Evolutionary conservation across 37 sponge, comb jelly and placozoan species (phyloP).

Genomic region (Axinella damicornis): DNA sequence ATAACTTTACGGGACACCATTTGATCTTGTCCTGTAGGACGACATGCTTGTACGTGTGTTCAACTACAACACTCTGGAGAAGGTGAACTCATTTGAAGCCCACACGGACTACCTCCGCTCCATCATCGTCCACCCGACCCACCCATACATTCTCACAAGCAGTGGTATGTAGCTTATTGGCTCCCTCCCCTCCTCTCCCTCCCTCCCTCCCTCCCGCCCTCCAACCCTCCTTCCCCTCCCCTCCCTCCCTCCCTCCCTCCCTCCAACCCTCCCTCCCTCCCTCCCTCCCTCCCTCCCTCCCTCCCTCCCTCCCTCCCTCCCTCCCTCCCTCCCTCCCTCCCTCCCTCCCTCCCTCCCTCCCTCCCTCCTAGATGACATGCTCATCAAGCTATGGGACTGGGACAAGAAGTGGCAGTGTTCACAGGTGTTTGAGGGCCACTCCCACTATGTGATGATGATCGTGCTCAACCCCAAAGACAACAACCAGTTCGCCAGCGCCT

Average conservation of each 20-base stretch:
- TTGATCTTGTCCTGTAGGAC: conserved; percentile 52
- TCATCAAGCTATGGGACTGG: conserved; percentile 99
- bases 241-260: neutral
- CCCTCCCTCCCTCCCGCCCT: conserved; percentile 14
- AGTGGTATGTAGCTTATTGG: conserved; percentile 83
- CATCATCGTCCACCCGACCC: conserved; percentile 94
- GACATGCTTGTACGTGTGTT: conserved; percentile 94
- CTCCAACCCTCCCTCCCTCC: neutral
- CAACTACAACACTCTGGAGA: conserved; percentile 99
- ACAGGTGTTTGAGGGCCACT: conserved; percentile 97
- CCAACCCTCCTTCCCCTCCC: conserved; percentile 18
- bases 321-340: neutral
- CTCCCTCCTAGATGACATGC: conserved; percentile 87
- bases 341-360: neutral
- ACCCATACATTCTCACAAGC: conserved; percentile 94
- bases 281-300: conserved; percentile 13
- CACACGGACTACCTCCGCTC: conserved; percentile 96
- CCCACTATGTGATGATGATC: conserved; percentile 98
- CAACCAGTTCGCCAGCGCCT: conserved; percentile 98
- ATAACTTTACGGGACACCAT: too few relatives aligned
- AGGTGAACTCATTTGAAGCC: conserved; percentile 93
- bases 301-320: conserved; percentile 7
- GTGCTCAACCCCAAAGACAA: conserved; percentile 99
- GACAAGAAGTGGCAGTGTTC: conserved; percentile 93
- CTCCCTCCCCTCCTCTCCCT: neutral